Conservation (phyloP, 1,140 invertebrate genomes). For the Platorchestia sp. region DNA sequence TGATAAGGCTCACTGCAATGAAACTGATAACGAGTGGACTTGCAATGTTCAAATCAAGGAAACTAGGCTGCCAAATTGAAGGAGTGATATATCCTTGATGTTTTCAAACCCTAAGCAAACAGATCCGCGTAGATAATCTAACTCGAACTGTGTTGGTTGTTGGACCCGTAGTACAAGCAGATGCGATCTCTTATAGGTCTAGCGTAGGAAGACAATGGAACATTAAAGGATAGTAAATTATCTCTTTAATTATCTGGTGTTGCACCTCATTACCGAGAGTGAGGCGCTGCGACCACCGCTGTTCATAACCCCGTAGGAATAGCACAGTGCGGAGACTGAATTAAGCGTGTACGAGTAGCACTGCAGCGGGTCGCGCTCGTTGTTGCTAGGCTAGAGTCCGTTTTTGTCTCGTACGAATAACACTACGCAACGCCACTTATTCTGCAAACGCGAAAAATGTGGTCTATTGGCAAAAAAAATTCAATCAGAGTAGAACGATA, state of each 20-base stretch:
- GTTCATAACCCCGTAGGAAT: not conserved
- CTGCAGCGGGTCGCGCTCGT: not conserved
- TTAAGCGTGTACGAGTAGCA: not conserved
- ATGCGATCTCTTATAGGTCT: not conserved
- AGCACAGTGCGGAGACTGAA: not conserved
- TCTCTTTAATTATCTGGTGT: not conserved
- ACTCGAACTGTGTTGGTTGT: not conserved
- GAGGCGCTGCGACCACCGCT: not conserved
- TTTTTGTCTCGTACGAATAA: not conserved
- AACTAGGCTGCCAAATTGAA: not conserved
- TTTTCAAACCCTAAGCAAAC: not conserved
- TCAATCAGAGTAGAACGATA: not conserved
- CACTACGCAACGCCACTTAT: not conserved
- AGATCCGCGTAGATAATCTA: not conserved
- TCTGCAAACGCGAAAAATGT: not conserved
- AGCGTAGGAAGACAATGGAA: not conserved
- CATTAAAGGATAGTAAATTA: slow-evolving; percentile 2
- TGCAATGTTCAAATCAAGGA: not conserved
- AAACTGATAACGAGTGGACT: not conserved
- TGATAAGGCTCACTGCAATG: not conserved
- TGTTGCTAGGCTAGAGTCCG: not conserved
- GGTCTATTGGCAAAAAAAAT: not conserved
- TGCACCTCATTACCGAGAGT: not conserved
- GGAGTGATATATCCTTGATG: not conserved
- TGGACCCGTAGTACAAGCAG: not conserved